Percentiles rank a stretch among this genome's conserved stretches.
phyloP scores from a whole-genome alignment of 2,888 invertebrate species.

The Shargacucullia verbasci region DNA sequence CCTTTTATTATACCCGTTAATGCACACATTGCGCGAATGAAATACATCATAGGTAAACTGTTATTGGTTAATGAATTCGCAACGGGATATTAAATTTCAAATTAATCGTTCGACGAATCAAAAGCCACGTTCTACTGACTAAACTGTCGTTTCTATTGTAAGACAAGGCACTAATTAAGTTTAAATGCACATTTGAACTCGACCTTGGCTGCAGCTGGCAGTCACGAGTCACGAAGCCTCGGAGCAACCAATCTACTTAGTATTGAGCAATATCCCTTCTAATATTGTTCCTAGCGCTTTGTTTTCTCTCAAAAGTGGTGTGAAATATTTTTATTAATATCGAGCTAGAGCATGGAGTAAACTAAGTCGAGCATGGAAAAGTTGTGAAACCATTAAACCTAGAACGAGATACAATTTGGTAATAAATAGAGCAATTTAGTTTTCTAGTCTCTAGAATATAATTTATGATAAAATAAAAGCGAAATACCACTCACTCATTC shows the following conservation, averaged over 20 bases:
- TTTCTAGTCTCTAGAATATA: too few relatives aligned
- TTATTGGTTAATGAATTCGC: not conserved
- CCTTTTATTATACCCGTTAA: not conserved
- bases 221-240: conserved; percentile 59
- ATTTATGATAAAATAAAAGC: too few relatives aligned
- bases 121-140: not conserved
- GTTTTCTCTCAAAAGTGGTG: conserved; percentile 30
- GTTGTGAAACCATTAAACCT: too few relatives aligned
- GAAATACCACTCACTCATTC: too few relatives aligned
- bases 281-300: conserved; percentile 59
- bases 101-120: not conserved
- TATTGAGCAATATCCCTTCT: conserved; percentile 71
- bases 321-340: conserved; percentile 21
- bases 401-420: too few relatives aligned
- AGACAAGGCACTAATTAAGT: conserved; percentile 61
- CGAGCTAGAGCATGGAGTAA: conserved; percentile 1
- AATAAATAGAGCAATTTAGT: too few relatives aligned
- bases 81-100: not conserved
- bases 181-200: conserved; percentile 62
- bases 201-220: conserved; percentile 65
- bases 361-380: not conserved
- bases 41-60: not conserved
- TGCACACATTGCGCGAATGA: not conserved
- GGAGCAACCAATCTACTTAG: conserved; percentile 37
- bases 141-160: conserved; percentile 29